Conservation (phyloP, 2,113 vertebrate genomes). For the Peromyscus californicus region DNA sequence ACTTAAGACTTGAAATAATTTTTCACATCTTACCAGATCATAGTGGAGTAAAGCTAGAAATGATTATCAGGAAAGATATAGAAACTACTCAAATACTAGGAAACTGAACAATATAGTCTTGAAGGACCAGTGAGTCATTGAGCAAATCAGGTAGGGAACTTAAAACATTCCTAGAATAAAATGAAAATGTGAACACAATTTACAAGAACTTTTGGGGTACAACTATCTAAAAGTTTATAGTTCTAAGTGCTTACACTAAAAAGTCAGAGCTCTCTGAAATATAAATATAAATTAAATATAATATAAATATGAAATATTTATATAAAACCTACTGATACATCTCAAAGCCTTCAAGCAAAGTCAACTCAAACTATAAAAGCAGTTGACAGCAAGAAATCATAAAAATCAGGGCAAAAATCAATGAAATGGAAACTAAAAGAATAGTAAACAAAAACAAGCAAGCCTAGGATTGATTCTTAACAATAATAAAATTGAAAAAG, state of each 20-base stretch:
- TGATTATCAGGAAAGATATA: not conserved
- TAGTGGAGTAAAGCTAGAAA: not conserved
- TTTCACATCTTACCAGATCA: not conserved
- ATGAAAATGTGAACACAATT: not conserved
- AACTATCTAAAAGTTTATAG: not conserved
- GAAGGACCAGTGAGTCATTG: not conserved
- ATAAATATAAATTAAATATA: too few species aligned
- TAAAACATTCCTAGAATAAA: not conserved
- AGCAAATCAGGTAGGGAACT: not conserved
- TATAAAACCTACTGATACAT: not conserved
- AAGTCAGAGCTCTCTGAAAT: not conserved
- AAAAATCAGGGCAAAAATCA: not conserved
- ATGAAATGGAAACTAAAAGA: not conserved
- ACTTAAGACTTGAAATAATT: not conserved
- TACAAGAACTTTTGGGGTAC: not conserved
- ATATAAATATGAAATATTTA: not conserved
- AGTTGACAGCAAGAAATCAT: not conserved
- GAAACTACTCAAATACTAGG: not conserved
- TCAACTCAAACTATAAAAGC: not conserved
- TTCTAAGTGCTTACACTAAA: not conserved
- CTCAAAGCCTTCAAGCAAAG: not conserved
- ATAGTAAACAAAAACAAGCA: not conserved
- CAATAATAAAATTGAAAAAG: not conserved
- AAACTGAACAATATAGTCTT: not conserved
- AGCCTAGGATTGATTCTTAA: not conserved